phyloP scores from a whole-genome alignment of 2,113 vertebrate species.

The Vicugna pacos region DNA sequence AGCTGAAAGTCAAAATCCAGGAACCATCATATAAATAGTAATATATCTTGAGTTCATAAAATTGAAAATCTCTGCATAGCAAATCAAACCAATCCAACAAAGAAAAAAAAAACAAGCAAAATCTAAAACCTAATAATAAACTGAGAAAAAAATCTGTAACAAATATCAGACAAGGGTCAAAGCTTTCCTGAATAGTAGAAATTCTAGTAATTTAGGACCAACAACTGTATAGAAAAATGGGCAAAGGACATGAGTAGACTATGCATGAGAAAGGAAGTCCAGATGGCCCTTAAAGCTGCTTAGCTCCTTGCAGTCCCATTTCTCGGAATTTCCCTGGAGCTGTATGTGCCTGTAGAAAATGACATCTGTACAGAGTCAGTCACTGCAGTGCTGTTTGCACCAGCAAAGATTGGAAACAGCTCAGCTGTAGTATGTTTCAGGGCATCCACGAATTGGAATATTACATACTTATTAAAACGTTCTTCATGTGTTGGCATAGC shows the following conservation, averaged over 20 bases:
- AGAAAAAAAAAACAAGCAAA: neutral
- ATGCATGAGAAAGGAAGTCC: neutral
- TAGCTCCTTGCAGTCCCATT: neutral
- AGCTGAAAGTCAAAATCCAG: neutral
- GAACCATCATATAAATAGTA: neutral
- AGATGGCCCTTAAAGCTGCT: neutral
- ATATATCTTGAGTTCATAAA: neutral
- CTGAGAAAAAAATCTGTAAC: neutral
- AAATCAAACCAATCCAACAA: neutral
- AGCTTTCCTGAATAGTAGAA: neutral
- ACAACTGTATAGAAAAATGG: neutral
- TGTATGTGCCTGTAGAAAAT: neutral
- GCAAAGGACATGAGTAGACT: neutral
- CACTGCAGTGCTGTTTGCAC: neutral
- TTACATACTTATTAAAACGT: neutral
- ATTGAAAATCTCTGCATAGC: neutral
- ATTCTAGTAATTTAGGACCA: neutral
- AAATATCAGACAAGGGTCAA: neutral
- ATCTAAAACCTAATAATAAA: neutral
- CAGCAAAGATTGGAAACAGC: neutral
- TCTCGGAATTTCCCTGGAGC: neutral
- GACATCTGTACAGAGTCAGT: neutral
- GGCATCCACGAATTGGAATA: neutral
- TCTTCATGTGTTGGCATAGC: neutral
- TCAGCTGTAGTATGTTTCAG: neutral